Conservation (phyloP, 2,797 vertebrate genomes). For the Molossus alvarezi region DNA sequence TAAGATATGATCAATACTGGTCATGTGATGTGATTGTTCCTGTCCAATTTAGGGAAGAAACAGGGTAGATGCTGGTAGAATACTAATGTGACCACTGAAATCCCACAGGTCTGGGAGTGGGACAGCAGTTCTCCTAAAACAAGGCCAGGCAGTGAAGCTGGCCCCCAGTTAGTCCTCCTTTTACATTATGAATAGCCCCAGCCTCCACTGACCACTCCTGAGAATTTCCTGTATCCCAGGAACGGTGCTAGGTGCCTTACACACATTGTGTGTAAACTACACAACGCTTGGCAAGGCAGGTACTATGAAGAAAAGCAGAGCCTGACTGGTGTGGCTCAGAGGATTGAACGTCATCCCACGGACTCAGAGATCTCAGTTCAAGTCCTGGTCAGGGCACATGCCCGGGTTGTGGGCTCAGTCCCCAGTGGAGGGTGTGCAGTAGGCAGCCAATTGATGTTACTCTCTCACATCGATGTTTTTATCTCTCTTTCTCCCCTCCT, state of each 20-base stretch:
- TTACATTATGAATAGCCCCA: background rate
- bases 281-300: background rate
- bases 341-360: too few relatives aligned
- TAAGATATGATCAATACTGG: slow-evolving; percentile 52
- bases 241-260: background rate
- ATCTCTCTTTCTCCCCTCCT: too few relatives aligned
- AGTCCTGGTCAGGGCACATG: too few relatives aligned
- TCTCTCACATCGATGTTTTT: too few relatives aligned
- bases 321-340: background rate
- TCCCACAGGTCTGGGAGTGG: background rate
- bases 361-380: too few relatives aligned
- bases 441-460: too few relatives aligned
- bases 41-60: background rate
- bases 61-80: background rate
- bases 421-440: too few relatives aligned
- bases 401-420: too few relatives aligned
- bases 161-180: background rate
- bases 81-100: slow-evolving; percentile 4
- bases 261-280: background rate
- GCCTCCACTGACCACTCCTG: background rate
- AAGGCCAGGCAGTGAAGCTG: background rate
- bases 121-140: slow-evolving; percentile 32
- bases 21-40: background rate
- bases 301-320: slow-evolving; percentile 8
- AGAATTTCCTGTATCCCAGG: background rate